Base-by-base conservation (phyloP, 2,113 vertebrate genomes). In the Misgurnus anguillicaudatus region DNA sequence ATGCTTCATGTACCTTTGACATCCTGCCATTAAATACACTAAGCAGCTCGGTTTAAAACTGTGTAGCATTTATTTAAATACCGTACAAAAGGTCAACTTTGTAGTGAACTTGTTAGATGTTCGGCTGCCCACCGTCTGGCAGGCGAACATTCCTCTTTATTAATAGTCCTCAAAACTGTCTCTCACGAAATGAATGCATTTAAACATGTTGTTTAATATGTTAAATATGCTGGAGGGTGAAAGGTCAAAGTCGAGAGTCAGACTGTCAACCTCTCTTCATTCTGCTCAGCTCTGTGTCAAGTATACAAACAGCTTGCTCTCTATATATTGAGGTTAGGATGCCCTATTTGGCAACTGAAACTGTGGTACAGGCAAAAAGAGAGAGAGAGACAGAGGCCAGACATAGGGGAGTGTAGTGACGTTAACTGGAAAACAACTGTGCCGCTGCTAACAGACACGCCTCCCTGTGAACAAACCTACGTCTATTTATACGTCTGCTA, bases 381-480 rank as follows among this genome's bases (percentile, higher is more conserved):
- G n/a, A 39, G 53, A 51, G 61, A 16, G 66, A 55, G 69, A 76
- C 24, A 31, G 84, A 84, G 86, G 85, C 84, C 83, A 68, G 66
- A 73, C 55, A 77, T 64, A 79, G 76, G 81, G 86, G 70, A 71
- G 51, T 64, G 82, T 11, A 70, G 76, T 80, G 83, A 83, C 73
- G 80, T 83, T 83, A 85, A 86, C 82, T 87, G 87, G 75, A 89
- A 90, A 91, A 89, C 86, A 90, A 90, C 87, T 86, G 87, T 86
- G 80, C 83, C 80, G 70, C 51, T 84, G 69, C 86, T 90, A 87
- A 84, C 84, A 62, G 82, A 57, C 82, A 87, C 84, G 84, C 80
- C 84, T 80, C 72, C 80, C 80, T 58, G 53, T 84, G 79, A 89
- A 87, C 78, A 85, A 84, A 58, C 86, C 78, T 48, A 41, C 65